Conservation (phyloP, 2,113 vertebrate species). For the Orcinus orca region DNA sequence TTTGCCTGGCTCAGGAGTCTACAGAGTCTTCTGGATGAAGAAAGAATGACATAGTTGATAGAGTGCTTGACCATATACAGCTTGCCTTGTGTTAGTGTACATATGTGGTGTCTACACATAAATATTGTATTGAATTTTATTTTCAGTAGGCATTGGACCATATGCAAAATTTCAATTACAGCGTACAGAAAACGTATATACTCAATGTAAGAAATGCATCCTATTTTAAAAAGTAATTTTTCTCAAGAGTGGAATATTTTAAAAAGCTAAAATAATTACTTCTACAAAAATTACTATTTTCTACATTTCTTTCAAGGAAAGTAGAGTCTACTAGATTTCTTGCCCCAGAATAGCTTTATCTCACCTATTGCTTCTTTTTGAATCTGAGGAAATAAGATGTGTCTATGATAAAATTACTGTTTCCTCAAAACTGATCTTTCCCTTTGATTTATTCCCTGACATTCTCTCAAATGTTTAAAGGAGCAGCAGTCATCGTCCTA, state of each 20-base stretch:
- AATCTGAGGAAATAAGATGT: background rate
- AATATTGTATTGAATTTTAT: background rate
- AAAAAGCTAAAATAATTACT: background rate
- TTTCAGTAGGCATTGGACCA: background rate
- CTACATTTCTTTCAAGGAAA: background rate
- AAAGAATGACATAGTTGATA: background rate
- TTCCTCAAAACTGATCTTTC: background rate
- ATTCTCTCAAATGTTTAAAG: background rate
- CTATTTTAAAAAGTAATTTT: background rate
- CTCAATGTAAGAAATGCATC: background rate
- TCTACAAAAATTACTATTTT: background rate
- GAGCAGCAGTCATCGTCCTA: background rate
- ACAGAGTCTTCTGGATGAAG: background rate
- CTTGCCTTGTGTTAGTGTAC: background rate
- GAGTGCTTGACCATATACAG: background rate
- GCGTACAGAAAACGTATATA: background rate
- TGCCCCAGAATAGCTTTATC: background rate
- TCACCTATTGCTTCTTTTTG: background rate
- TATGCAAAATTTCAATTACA: background rate
- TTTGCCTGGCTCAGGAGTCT: background rate
- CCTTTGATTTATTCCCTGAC: background rate
- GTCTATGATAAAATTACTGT: background rate
- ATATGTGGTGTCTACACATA: background rate
- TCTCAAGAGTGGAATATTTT: background rate
- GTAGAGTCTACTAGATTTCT: background rate